These are phyloP conservation scores for Cataglyphis cursor DNA, from an alignment of 2,888 invertebrate genomes.

Conservation along the genomic window DNA sequence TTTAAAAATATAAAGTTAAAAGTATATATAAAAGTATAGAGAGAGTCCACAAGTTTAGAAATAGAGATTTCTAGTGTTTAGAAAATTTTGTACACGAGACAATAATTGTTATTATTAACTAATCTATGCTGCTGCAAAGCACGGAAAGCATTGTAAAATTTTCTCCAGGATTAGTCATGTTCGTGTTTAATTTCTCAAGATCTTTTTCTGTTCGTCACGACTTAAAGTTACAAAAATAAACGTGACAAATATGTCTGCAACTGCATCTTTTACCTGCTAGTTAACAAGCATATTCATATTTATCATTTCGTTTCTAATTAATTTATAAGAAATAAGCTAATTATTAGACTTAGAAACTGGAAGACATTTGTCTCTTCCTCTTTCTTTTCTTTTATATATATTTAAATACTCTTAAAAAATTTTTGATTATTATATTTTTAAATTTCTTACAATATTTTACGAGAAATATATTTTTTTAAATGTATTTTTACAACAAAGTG, in stretches of 20 bases:
- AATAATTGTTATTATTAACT: neutral
- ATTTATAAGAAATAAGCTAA: neutral
- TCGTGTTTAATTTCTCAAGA: neutral
- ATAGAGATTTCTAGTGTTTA: neutral
- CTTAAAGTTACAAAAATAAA: constrained; percentile 2
- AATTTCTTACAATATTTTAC: neutral
- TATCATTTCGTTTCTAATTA: neutral
- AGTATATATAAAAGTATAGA: neutral
- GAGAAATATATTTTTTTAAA: neutral
- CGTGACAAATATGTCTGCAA: neutral
- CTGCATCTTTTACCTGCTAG: neutral
- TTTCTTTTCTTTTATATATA: neutral
- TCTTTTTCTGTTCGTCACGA: neutral
- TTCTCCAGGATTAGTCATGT: neutral
- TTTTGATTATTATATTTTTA: neutral
- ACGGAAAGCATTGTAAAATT: neutral
- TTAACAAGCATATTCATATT: neutral
- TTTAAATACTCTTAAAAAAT: neutral
- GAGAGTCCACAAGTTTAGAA: neutral
- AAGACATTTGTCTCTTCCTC: neutral
- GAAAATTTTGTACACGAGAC: neutral
- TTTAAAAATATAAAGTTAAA: constrained; percentile 7
- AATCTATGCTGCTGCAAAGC: neutral
- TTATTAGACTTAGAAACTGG: neutral
- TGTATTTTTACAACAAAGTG: neutral